phyloP scores from a whole-genome alignment of 2,113 vertebrate genomes.

The Spea bombifrons region DNA sequence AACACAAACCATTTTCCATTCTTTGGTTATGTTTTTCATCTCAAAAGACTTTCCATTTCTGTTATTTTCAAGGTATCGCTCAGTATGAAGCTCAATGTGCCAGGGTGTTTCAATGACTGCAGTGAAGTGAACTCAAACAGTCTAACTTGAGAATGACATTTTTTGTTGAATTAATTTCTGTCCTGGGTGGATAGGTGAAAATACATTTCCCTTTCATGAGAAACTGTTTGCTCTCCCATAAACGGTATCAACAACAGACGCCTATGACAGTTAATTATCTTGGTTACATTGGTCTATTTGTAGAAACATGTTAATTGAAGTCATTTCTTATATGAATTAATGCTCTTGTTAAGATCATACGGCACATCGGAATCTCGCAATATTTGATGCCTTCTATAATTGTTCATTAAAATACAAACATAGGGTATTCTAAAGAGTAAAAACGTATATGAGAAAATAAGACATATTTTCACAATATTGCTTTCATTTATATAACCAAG shows the following conservation, averaged over 20 bases:
- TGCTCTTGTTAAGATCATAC: constrained; percentile 14
- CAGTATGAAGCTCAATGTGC: constrained; percentile 69
- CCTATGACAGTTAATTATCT: constrained; percentile 47
- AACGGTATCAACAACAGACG: constrained; percentile 36
- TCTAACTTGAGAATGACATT: constrained; percentile 68
- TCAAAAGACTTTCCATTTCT: constrained; percentile 73
- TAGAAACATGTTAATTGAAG: constrained; percentile 47
- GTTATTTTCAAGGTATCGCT: constrained; percentile 70
- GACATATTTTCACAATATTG: background rate
- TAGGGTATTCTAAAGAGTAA: background rate
- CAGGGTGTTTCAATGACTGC: constrained; percentile 69
- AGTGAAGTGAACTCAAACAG: constrained; percentile 70
- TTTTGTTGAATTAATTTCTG: constrained; percentile 63
- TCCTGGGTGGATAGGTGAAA: constrained; percentile 60
- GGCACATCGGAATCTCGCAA: background rate
- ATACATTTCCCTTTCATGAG: constrained; percentile 53
- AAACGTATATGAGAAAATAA: constrained; percentile 11
- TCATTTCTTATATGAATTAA: constrained; percentile 21
- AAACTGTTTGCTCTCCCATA: constrained; percentile 49
- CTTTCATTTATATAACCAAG: too few species aligned
- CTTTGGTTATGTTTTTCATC: constrained; percentile 77
- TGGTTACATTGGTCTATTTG: constrained; percentile 36
- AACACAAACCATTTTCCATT: constrained; percentile 74
- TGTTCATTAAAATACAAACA: constrained; percentile 30
- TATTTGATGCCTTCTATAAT: constrained; percentile 27